Conservation (phyloP, 2,888 invertebrate species). For the Drosophila percnosoma region DNA sequence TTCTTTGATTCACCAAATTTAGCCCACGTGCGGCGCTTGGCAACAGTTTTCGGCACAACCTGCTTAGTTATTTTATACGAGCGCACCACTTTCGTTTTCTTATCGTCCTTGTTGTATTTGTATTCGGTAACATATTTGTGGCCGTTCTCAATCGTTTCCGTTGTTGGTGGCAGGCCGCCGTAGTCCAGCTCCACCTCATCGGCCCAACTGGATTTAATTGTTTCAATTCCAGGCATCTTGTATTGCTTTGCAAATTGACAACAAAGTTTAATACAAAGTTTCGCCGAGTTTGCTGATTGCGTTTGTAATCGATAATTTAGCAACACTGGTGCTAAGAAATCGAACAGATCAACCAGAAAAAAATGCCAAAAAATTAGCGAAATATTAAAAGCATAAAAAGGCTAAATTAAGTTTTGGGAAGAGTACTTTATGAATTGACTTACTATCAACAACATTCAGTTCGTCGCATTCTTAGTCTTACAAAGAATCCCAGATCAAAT, state of each 20-base stretch:
- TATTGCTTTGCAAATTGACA: conserved; percentile 44
- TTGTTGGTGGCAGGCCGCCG: conserved; percentile 90
- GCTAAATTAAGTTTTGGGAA: not conserved
- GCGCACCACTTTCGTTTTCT: conserved; percentile 94
- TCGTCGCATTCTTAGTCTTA: not conserved
- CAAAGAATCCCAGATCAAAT: not conserved
- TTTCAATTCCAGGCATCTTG: conserved; percentile 91
- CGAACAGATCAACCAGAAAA: not conserved
- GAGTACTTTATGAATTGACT: not conserved
- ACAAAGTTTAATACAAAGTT: conserved; percentile 55
- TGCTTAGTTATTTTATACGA: conserved; percentile 97
- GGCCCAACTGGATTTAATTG: conserved; percentile 96
- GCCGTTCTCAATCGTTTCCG: conserved; percentile 93
- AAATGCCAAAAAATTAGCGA: not conserved
- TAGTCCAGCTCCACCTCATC: conserved; percentile 97
- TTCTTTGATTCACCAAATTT: conserved; percentile 96
- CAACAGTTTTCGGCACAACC: conserved; percentile 95
- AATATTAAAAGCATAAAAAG: not conserved
- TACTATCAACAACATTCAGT: not conserved
- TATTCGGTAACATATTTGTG: conserved; percentile 97
- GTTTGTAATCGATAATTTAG: conserved; percentile 11
- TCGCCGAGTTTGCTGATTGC: conserved; percentile 72
- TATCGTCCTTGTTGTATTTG: conserved; percentile 95
- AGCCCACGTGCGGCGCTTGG: conserved; percentile 96
- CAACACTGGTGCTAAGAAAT: not conserved